A percentile compares a stretch with the other conserved stretches of the same genome.
Evolutionary conservation across 2,797 vertebrate species (phyloP).

Genomic region (Sebastolobus altivelis): DNA sequence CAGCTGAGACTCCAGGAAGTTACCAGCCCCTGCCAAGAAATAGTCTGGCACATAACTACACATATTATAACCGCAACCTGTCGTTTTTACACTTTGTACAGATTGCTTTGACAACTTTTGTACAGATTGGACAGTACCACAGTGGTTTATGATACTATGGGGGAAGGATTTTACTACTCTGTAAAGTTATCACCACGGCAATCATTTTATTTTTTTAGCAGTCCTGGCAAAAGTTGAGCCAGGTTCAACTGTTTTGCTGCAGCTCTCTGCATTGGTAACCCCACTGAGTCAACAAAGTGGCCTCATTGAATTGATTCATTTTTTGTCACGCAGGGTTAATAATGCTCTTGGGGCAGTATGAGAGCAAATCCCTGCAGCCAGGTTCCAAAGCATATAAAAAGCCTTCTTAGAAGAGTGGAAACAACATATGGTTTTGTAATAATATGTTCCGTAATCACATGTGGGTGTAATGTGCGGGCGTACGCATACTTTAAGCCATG

Average conservation of each 20-base stretch:
- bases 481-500: not conserved
- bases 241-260: not conserved
- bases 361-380: not conserved
- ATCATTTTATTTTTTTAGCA: not conserved
- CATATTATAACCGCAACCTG: not conserved
- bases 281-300: not conserved
- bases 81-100: not conserved
- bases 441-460: not conserved
- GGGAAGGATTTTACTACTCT: not conserved
- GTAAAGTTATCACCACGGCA: not conserved
- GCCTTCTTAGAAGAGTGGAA: not conserved
- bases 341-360: not conserved
- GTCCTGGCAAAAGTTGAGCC: not conserved
- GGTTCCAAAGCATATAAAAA: not conserved
- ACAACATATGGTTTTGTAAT: not conserved
- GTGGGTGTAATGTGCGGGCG: not conserved
- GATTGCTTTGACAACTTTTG: not conserved
- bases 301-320: not conserved
- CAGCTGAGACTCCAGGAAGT: not conserved
- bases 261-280: not conserved
- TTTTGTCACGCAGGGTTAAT: not conserved
- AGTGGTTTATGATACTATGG: not conserved
- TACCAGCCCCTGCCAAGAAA: not conserved
- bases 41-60: not conserved
- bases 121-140: not conserved